phyloP scores from a whole-genome alignment of 64 coral and sea anemone genomes.

The Orbicella faveolata region DNA sequence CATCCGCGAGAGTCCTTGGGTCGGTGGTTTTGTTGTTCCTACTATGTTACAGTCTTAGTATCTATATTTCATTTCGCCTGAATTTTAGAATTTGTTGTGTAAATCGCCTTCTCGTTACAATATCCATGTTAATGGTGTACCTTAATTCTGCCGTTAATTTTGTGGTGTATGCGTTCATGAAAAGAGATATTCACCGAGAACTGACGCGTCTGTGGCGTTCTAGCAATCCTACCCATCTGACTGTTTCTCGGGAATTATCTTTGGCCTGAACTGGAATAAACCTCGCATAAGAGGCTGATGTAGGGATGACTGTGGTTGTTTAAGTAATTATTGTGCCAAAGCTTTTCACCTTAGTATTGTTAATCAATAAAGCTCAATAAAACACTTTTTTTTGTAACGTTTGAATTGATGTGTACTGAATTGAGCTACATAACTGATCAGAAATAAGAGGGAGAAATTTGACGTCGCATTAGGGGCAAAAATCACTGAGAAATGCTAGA shows the following conservation, averaged over 20 bases:
- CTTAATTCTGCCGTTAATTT: constrained; percentile 16
- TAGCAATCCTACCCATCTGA: background rate
- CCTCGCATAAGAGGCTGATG: no score
- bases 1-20: background rate
- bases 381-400: no score
- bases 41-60: constrained; percentile 12
- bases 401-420: no score
- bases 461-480: no score
- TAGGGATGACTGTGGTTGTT: no score
- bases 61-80: constrained; percentile 1
- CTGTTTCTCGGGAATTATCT: background rate
- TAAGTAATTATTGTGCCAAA: background rate
- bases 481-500: no score
- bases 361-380: no score
- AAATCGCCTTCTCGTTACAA: background rate
- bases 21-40: constrained; percentile 2
- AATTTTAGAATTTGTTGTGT: background rate
- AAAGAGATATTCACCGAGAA: constrained; percentile 15
- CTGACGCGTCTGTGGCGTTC: background rate
- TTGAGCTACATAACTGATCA: no score
- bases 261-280: background rate
- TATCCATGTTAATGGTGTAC: background rate
- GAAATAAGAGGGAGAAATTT: no score
- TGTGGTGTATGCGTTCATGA: constrained; percentile 15
- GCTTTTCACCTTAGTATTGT: background rate